Percentiles rank a stretch among this genome's conserved stretches.
Conservation (phyloP, 2,888 invertebrate species). For the Brachynemurus nebulosus region DNA sequence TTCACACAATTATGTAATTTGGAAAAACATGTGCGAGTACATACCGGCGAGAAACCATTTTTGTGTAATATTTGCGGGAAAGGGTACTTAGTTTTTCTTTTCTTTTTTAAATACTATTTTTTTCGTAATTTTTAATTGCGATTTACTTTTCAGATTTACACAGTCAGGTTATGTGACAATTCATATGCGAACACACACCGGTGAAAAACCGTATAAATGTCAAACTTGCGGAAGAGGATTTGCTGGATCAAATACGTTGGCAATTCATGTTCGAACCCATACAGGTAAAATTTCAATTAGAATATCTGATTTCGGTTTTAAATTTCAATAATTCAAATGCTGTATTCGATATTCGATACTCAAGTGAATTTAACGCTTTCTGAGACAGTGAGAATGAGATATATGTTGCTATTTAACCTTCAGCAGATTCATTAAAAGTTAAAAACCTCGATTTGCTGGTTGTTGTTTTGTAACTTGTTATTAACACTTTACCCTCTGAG, state of each 20-base stretch:
- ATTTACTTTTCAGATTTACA: no score
- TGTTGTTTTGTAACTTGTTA: no score
- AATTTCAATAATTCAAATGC: no score
- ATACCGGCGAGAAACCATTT: constrained; percentile 33
- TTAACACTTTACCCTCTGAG: no score
- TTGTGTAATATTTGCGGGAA: constrained; percentile 31
- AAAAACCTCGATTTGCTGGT: no score
- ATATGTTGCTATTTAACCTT: no score
- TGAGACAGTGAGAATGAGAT: no score
- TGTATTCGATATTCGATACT: no score
- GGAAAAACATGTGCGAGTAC: constrained; percentile 32
- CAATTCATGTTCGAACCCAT: constrained; percentile 28
- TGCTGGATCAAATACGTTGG: constrained; percentile 31
- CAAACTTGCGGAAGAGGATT: constrained; percentile 32
- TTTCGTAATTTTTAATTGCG: not conserved
- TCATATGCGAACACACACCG: constrained; percentile 34
- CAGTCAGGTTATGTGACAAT: constrained; percentile 34
- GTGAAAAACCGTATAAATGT: constrained; percentile 32
- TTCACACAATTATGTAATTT: constrained; percentile 32
- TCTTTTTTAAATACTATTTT: not conserved
- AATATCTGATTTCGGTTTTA: no score
- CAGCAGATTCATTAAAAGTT: no score
- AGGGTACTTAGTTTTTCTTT: constrained; percentile 24
- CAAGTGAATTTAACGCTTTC: no score
- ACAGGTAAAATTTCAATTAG: no score